Conservation (phyloP, 2,113 vertebrate species). For the Podocnemis expansa region DNA sequence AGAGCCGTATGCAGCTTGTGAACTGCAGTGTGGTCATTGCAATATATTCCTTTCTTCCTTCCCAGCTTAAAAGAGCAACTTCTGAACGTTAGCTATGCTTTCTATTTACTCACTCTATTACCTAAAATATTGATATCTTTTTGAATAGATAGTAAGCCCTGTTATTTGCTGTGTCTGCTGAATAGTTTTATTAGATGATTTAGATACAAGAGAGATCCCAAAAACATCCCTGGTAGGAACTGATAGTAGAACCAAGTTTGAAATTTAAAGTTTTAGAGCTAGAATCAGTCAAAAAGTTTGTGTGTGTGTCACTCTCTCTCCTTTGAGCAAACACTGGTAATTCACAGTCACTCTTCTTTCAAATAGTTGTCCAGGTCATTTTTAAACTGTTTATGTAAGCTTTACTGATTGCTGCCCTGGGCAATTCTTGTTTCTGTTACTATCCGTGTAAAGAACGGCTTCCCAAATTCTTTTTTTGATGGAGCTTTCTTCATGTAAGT, state of each 20-base stretch:
- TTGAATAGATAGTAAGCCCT: neutral
- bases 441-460: neutral
- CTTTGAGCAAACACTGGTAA: neutral
- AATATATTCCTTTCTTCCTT: neutral
- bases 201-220: neutral
- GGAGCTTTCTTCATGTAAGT: neutral
- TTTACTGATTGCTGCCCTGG: neutral
- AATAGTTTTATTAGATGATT: neutral
- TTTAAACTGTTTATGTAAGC: neutral
- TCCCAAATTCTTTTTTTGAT: neutral
- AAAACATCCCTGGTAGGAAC: neutral
- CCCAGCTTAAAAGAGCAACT: neutral
- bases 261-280: neutral
- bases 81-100: fast-evolving
- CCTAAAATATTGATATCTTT: neutral
- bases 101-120: neutral
- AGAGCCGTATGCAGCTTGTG: no score
- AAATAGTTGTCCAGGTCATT: neutral
- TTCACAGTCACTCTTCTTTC: neutral
- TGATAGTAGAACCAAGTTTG: neutral
- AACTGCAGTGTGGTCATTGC: no score
- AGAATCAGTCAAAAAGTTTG: neutral
- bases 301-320: neutral
- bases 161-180: neutral
- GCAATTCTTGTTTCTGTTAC: neutral